phyloP scores from a whole-genome alignment of 2,113 vertebrate species.

The Pseudorasbora parva region DNA sequence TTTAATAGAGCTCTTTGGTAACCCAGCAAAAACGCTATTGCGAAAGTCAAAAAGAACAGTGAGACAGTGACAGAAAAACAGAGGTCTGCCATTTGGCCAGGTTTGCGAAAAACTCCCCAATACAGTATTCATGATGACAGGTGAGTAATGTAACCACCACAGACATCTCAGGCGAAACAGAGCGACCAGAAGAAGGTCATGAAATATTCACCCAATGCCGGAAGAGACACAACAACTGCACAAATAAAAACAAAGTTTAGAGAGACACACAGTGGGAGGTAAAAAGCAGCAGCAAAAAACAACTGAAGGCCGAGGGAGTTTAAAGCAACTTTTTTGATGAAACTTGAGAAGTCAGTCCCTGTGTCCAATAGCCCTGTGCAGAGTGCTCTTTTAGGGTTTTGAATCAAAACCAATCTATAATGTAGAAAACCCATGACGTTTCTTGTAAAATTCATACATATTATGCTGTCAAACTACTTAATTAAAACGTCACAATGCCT shows the following conservation, averaged over 20 bases:
- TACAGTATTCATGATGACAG: slow-evolving; percentile 25
- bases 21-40: too few relatives aligned
- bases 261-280: background rate
- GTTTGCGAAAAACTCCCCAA: slow-evolving; percentile 3
- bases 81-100: background rate
- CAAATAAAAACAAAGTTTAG: slow-evolving; percentile 26
- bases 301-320: background rate
- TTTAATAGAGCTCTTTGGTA: too few relatives aligned
- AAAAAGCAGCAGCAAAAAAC: background rate
- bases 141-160: slow-evolving; percentile 7
- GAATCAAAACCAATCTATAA: slow-evolving; percentile 18
- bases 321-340: slow-evolving; percentile 16
- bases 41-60: slow-evolving; percentile 16
- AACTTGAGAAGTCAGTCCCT: slow-evolving; percentile 17
- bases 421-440: background rate
- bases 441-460: background rate
- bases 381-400: background rate
- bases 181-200: slow-evolving; percentile 42
- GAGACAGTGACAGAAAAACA: slow-evolving; percentile 11
- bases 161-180: slow-evolving; percentile 32
- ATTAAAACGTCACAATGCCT: slow-evolving; percentile 14
- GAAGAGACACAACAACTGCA: slow-evolving; percentile 43
- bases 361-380: background rate
- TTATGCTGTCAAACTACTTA: background rate
- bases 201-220: slow-evolving; percentile 50